Evolutionary conservation across 2,113 vertebrate species (phyloP).

Genomic region (Ariopsis seemanni): DNA sequence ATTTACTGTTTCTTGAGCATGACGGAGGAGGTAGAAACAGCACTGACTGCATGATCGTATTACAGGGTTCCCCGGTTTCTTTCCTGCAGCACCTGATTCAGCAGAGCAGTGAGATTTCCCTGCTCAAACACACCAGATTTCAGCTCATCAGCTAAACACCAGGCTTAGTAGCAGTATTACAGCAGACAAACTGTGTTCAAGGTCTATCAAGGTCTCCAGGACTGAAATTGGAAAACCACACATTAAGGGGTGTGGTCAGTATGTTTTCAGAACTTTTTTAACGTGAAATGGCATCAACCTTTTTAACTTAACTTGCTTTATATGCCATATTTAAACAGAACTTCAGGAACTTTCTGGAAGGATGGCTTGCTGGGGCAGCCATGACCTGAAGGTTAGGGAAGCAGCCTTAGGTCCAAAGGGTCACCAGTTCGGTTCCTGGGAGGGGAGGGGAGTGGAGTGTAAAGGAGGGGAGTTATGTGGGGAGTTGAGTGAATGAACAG

Average conservation of each 20-base stretch:
- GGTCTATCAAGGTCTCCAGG: not conserved
- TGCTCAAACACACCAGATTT: not conserved
- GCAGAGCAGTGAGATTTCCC: too few species aligned
- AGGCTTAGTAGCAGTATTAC: not conserved
- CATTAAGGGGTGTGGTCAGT: not conserved
- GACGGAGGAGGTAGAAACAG: not conserved
- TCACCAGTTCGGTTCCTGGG: too few species aligned
- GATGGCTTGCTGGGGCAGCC: not conserved
- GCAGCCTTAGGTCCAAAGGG: too few species aligned
- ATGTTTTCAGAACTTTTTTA: not conserved
- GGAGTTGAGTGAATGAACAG: too few species aligned
- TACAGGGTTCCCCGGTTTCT: not conserved
- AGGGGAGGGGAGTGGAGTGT: too few species aligned
- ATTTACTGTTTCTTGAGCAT: not conserved
- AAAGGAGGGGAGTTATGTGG: too few species aligned
- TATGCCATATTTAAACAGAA: too few species aligned
- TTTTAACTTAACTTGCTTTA: too few species aligned
- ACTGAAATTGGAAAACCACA: not conserved
- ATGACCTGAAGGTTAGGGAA: too few species aligned
- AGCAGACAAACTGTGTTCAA: not conserved
- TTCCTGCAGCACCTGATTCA: slow-evolving; percentile 9
- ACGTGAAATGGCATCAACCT: too few species aligned
- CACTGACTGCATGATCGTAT: not conserved
- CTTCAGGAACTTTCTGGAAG: not conserved
- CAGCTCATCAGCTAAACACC: not conserved